Base-by-base conservation (phyloP, 2,888 invertebrate genomes). In the Conus canariensis region DNA sequence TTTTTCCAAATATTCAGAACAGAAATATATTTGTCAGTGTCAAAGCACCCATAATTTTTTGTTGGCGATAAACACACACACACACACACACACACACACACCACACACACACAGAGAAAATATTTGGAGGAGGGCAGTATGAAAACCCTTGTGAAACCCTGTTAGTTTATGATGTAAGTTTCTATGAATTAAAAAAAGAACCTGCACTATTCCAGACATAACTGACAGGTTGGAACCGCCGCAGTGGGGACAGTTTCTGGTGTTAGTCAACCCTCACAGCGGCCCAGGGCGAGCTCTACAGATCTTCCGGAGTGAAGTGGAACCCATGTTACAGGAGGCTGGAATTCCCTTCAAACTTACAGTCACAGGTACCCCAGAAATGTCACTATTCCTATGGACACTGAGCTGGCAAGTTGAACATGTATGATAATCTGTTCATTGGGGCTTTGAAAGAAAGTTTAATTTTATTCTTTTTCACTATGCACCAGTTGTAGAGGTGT, bases 191-290 rank as follows among this genome's bases (percentile, higher is more conserved):
- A 7, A 64, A 64, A 64, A 64, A 64, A 14, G 0, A 64, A 64
- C 45, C 4, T 64, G 10, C 3, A 64, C 64, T 4, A 45, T 74
- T 91, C 19, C 92, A 95, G 95, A 94, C 91, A 90, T 95, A 5
- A 80, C 30, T 10, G 93, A 93, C 9, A 92, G 87, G 67, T 94
- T 93, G 91, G 90, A 88, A 22, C 92, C 93, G 30, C 94, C 94
- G 45, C 91, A 93, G 5, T 92, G 91, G 70, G 93, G 90, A 19
- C 92, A 91, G 82, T 89, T 95, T 12, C 97, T 99, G 89, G 97
- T 99, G 30, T 97, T 99, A 88, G 97, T 99, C 90, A 99, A 99
- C 97, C 99, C 99, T 0, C 98, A 98, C 95, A 98, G 99, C 89
- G 99, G 99, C 0, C 97, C 98, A 0, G 99, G 99, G 0, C 98